phyloP scores from a whole-genome alignment of 2,888 invertebrate species.

The Scaptomyza reducta region DNA sequence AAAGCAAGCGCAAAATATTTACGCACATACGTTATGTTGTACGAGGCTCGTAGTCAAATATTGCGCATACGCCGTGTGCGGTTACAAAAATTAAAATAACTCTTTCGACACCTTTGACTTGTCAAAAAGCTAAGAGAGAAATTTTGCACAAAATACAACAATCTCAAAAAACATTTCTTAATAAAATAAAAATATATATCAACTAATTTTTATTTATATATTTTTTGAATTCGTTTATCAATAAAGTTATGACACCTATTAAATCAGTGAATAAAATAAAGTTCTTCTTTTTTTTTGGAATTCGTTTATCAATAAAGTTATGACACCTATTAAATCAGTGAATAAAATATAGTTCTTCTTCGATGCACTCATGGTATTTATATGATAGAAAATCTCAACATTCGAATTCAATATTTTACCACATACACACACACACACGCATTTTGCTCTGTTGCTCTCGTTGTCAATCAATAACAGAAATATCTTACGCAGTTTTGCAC shows the following conservation, averaged over 20 bases:
- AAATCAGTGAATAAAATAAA: neutral
- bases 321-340: neutral
- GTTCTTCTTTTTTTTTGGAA: neutral
- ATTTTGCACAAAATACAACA: too few species aligned
- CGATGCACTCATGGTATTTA: neutral
- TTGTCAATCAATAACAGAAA: constrained; percentile 45
- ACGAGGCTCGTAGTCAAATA: neutral
- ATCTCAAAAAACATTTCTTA: too few species aligned
- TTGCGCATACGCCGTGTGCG: constrained; percentile 21
- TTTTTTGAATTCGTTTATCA: neutral
- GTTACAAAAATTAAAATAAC: constrained; percentile 15
- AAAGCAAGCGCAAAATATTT: constrained; percentile 29
- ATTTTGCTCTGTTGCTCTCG: constrained; percentile 7
- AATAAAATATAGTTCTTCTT: neutral
- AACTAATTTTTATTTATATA: neutral
- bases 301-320: neutral
- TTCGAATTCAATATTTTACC: constrained; percentile 11
- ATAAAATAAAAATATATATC: too few species aligned
- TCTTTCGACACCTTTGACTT: too few species aligned
- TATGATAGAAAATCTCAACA: neutral
- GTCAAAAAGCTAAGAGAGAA: too few species aligned
- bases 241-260: neutral
- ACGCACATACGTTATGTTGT: constrained; percentile 32
- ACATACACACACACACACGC: constrained; percentile 1
- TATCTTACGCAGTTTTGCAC: constrained; percentile 20